phyloP scores from a whole-genome alignment of 2,797 vertebrate species.

The Platalea minor region DNA sequence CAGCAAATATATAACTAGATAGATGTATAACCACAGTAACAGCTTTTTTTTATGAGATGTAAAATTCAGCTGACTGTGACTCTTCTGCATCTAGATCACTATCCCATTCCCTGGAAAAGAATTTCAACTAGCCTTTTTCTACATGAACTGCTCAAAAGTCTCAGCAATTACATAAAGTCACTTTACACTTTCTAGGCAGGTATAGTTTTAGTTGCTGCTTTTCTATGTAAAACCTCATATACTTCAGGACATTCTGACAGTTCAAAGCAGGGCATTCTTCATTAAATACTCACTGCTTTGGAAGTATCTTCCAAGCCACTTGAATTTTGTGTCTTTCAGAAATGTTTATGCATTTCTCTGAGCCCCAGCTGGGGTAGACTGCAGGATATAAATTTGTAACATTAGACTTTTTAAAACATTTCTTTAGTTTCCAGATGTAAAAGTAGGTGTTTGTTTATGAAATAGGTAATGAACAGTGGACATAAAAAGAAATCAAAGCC shows the following conservation, averaged over 20 bases:
- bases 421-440: not conserved
- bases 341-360: not conserved
- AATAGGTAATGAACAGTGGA: not conserved
- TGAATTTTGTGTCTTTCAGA: not conserved
- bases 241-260: not conserved
- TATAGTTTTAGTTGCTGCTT: not conserved
- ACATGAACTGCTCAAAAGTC: not conserved
- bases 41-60: not conserved
- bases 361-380: not conserved
- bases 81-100: not conserved
- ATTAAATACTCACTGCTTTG: not conserved
- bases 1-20: not conserved
- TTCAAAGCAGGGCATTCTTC: not conserved
- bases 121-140: not conserved
- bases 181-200: not conserved
- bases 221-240: not conserved
- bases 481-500: not conserved
- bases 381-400: not conserved
- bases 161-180: not conserved
- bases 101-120: not conserved
- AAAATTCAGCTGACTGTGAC: not conserved
- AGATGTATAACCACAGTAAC: not conserved
- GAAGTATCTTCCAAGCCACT: not conserved
- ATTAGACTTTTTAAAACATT: not conserved
- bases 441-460: not conserved